phyloP scores from a whole-genome alignment of 2,888 invertebrate species.

The Plusia festucae region DNA sequence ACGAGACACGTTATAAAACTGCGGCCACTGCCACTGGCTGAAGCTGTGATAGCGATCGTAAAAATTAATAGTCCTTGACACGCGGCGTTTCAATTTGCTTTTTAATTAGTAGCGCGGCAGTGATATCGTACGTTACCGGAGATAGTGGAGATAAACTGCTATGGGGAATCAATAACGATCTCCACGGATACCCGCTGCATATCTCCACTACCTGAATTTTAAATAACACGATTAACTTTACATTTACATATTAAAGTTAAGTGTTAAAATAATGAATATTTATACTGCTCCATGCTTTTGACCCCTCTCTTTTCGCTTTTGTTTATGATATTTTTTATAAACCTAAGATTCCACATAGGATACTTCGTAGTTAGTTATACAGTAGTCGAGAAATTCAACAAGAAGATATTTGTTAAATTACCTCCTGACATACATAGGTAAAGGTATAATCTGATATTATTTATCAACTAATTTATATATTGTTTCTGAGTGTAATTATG shows the following conservation, averaged over 20 bases:
- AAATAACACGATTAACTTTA: slow-evolving; percentile 57
- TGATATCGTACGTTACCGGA: slow-evolving; percentile 58
- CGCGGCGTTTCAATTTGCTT: slow-evolving; percentile 80
- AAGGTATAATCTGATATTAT: too few species aligned
- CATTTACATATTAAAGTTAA: slow-evolving; percentile 59
- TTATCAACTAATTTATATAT: too few species aligned
- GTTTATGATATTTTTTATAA: not conserved
- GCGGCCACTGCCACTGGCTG: slow-evolving; percentile 54
- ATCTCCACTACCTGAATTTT: slow-evolving; percentile 51
- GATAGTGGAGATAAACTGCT: slow-evolving; percentile 62
- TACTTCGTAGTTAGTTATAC: too few species aligned
- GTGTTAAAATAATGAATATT: slow-evolving; percentile 61
- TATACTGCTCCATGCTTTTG: slow-evolving; percentile 38
- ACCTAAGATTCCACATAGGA: too few species aligned
- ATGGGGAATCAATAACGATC: slow-evolving; percentile 64
- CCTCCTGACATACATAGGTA: not conserved
- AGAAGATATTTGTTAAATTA: not conserved
- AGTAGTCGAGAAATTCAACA: too few species aligned
- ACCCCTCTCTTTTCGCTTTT: slow-evolving; percentile 23
- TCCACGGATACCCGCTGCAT: slow-evolving; percentile 49
- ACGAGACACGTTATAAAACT: slow-evolving; percentile 68
- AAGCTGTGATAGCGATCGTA: slow-evolving; percentile 76
- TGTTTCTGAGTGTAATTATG: slow-evolving; percentile 22
- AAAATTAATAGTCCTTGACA: slow-evolving; percentile 83
- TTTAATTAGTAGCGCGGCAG: slow-evolving; percentile 73